Conservation (phyloP, 1,140 invertebrate species). For the Acromyrmex echinatior region DNA sequence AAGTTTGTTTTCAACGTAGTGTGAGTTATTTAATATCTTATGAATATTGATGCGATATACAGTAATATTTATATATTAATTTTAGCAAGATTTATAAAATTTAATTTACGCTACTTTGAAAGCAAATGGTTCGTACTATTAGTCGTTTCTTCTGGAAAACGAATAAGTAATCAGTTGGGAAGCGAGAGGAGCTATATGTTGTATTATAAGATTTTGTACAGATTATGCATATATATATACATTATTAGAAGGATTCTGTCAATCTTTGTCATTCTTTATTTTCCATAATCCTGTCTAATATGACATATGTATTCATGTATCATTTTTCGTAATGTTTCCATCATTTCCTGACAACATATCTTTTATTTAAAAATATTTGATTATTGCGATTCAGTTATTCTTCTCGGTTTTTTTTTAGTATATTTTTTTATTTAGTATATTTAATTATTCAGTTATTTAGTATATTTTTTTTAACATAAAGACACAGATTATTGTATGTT, state of each 20-base stretch:
- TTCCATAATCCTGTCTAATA: neutral
- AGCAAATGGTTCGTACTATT: slow-evolving; percentile 9
- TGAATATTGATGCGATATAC: neutral
- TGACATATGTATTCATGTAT: neutral
- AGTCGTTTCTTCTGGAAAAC: neutral
- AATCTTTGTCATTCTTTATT: slow-evolving; percentile 12
- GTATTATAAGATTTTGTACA: slow-evolving; percentile 74
- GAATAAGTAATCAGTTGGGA: neutral
- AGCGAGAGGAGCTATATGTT: slow-evolving; percentile 55
- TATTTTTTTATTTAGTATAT: neutral
- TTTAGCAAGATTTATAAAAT: neutral
- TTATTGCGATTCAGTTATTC: neutral
- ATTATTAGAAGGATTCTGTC: slow-evolving; percentile 27
- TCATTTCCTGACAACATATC: neutral
- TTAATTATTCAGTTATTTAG: neutral
- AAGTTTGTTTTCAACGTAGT: slow-evolving; percentile 12
- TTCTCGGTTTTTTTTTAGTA: neutral
- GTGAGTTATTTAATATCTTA: neutral
- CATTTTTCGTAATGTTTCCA: neutral
- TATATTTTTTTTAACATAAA: neutral
- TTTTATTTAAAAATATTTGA: neutral
- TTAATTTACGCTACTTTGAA: slow-evolving; percentile 15
- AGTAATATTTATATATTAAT: slow-evolving; percentile 6
- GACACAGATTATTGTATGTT: too few species aligned
- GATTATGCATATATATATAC: slow-evolving; percentile 56